Evolutionary conservation across 2,888 invertebrate genomes (phyloP), one percentile per base, ranked within the genome.

Genomic region (Laothoe populi): DNA sequence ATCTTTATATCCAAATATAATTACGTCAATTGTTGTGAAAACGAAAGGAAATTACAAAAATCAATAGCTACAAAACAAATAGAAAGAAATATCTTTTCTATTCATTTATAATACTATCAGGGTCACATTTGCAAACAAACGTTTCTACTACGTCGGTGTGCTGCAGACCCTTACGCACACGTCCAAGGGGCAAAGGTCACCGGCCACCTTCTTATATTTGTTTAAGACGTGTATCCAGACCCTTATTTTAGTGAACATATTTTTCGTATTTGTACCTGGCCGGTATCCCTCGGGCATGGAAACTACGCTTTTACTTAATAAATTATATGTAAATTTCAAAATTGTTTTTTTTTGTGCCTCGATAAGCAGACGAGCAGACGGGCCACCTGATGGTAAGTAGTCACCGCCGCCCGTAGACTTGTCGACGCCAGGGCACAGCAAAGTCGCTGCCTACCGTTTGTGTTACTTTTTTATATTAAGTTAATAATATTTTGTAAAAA

Each of bases 141-240:
- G 69, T 73, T 79, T 72, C 74, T 58, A 68, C 73, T 78, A 89
- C 89, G 83, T 86, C 78, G 70, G 84, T 83, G 82, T 73, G 75
- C 77, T 70, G 72, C 78, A 80, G 91, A 88, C 92, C 92, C 88
- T 89, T 88, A 90, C 92, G 60, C 90, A 87, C 84, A 90, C 92
- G 70, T 63, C 72, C 72, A 83, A 86, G 86, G 88, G 89, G 88
- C 89, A 92, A 87, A 92, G 92, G 92, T 91, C 92, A 88, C 90
- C 87, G 88, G 85, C 90, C 85, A 84, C 82, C 84, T 91, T 92
- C 92, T 90, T 92, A 92, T 91, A 92, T 92, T 92, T 92, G 92
- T 90, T 91, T 90, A 91, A 92, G 92, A 86, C 87, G 78, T 87
- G 85, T 89, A 88, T 88, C 79, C 65, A 73, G 75, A 86, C 86